phyloP scores from a whole-genome alignment of 2,113 vertebrate genomes.

The Hydropotes inermis region DNA sequence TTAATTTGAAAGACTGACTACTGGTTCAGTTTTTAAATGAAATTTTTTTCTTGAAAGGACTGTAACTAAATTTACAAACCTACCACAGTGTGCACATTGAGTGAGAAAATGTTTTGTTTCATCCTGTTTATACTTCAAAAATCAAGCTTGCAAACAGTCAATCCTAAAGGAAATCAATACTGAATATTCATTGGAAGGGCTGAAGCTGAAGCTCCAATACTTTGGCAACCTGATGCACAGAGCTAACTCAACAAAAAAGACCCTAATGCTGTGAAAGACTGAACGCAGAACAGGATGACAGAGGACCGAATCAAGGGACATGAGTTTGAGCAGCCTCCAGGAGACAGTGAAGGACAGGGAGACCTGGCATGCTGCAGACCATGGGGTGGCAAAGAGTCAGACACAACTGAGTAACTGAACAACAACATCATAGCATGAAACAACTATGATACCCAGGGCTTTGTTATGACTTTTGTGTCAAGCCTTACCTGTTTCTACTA shows the following conservation, averaged over 20 bases:
- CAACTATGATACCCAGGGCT: not conserved
- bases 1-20: not conserved
- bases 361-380: not conserved
- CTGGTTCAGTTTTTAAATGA: not conserved
- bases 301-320: not conserved
- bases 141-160: not conserved
- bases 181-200: not conserved
- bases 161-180: not conserved
- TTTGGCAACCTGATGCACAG: not conserved
- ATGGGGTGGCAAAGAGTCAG: not conserved
- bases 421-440: not conserved
- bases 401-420: not conserved
- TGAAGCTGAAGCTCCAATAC: not conserved
- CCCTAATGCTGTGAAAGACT: not conserved
- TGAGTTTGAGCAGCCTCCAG: not conserved
- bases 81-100: not conserved
- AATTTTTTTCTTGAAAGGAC: not conserved
- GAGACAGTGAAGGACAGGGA: not conserved
- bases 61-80: not conserved
- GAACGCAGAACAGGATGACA: not conserved
- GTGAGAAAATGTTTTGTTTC: not conserved
- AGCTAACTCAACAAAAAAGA: not conserved
- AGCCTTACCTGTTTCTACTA: not conserved
- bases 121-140: slow-evolving; percentile 6
- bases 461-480: not conserved